Evolutionary conservation across 2,113 vertebrate species (phyloP), one percentile per base, ranked within the genome.

Genomic region (Istiophorus platypterus): DNA sequence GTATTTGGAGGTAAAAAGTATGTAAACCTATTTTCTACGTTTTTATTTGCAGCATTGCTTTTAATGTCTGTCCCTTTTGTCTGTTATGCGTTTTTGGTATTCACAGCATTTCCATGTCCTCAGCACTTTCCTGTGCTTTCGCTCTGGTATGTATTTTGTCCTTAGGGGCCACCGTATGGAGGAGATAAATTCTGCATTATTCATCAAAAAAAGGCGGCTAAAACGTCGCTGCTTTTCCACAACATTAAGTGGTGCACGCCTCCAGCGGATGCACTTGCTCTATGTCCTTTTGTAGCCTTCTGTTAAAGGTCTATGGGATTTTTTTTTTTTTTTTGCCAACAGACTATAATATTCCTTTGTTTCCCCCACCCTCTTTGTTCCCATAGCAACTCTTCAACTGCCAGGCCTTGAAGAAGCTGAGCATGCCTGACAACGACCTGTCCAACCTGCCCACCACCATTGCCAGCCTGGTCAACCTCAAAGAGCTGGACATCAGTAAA

Each of bases 401-500:
- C 95, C 97, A 99, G 89, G 97, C 98, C 71, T 94, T 99, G 67
- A 95, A 97, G 89, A 99, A 99, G 93, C 95, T 99, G 92, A 99
- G 98, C 90, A 97, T 99, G 73, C 97, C 98, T 11, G 98, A 99
- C 93, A 99, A 99, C 31, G 98, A 99, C 95, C 97, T 99, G 67
- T 98, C 98, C 80, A 98, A 90, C 85, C 96, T 99, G 93, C 98
- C 98, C 47, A 96, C 97, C 84, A 95, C 96, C 86, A 99, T 99
- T 78, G 97, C 98, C 92, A 98, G 97, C 95, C 95, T 99, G 95
- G 97, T 97, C 83, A 99, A 99, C 92, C 97, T 99, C 86, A 97
- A 96, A 81, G 98, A 99, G 94, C 96, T 99, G 62, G 98, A 99
- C 95, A 99, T 99, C 95, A 99, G 98, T 96, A 99, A 99, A 95